Evolutionary conservation across 1,140 invertebrate genomes (phyloP).

Genomic region (Scaptomyza montana): DNA sequence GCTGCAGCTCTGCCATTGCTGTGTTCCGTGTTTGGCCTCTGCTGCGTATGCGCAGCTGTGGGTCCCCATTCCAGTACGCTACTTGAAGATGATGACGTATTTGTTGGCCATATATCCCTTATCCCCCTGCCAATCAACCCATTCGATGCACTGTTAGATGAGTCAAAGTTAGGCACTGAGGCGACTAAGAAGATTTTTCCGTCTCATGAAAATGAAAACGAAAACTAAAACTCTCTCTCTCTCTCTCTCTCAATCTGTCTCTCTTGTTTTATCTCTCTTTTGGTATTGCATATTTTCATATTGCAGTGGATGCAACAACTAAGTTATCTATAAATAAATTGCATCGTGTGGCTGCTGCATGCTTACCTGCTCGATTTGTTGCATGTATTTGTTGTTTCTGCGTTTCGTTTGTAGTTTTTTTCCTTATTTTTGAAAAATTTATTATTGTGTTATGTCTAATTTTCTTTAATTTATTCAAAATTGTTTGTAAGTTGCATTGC

Average conservation of each 20-base stretch:
- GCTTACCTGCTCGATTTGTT: slow-evolving; percentile 26
- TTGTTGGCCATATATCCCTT: neutral
- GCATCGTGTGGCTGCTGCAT: slow-evolving; percentile 54
- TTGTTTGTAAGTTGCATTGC: slow-evolving; percentile 1
- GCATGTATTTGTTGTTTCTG: slow-evolving; percentile 9
- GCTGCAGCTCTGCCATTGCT: slow-evolving; percentile 22
- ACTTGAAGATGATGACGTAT: slow-evolving; percentile 62
- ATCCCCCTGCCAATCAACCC: neutral
- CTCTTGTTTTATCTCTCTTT: slow-evolving; percentile 3
- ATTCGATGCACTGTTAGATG: slow-evolving; percentile 20
- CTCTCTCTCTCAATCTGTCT: neutral
- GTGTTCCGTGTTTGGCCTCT: slow-evolving; percentile 31
- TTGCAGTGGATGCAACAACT: slow-evolving; percentile 39
- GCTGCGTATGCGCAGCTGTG: slow-evolving; percentile 68
- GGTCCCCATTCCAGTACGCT: slow-evolving; percentile 37
- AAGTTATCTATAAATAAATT: slow-evolving; percentile 69
- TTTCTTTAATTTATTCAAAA: slow-evolving; percentile 61
- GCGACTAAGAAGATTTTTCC: slow-evolving; percentile 51
- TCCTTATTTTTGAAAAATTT: slow-evolving; percentile 48
- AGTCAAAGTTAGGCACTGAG: slow-evolving; percentile 46
- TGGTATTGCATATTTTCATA: slow-evolving; percentile 62
- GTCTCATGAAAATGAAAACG: slow-evolving; percentile 71
- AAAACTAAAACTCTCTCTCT: slow-evolving; percentile 44
- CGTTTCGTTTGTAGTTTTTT: slow-evolving; percentile 29
- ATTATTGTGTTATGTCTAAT: slow-evolving; percentile 73